Conservation (phyloP, 2,113 vertebrate genomes). For the Eulemur macaco region DNA sequence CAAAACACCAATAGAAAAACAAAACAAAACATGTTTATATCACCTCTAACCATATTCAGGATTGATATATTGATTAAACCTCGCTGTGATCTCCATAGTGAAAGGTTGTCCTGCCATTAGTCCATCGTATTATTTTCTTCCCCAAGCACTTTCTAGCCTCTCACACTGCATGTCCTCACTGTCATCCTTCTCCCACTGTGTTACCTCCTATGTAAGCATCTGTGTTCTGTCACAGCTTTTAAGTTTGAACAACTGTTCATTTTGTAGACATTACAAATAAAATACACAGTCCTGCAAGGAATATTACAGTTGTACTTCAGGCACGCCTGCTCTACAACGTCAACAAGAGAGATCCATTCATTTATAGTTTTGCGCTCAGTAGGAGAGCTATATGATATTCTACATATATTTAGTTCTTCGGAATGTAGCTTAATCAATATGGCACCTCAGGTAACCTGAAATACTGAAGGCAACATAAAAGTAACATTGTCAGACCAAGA, state of each 20-base stretch:
- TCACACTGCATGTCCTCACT: slow-evolving; percentile 31
- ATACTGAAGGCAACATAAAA: slow-evolving; percentile 65
- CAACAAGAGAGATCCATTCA: slow-evolving; percentile 76
- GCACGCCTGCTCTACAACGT: slow-evolving; percentile 71
- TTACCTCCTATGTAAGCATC: background rate
- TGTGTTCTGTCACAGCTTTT: slow-evolving; percentile 23
- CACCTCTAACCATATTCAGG: slow-evolving; percentile 15
- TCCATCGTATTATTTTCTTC: slow-evolving; percentile 46
- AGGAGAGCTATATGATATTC: slow-evolving; percentile 77
- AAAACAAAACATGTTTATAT: slow-evolving; percentile 38
- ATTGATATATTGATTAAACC: slow-evolving; percentile 51
- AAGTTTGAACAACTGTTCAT: slow-evolving; percentile 57
- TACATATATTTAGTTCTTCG: slow-evolving; percentile 81
- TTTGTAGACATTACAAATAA: slow-evolving; percentile 73
- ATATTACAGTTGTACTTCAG: slow-evolving; percentile 75
- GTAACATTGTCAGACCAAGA: slow-evolving; percentile 58
- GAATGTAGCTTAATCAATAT: slow-evolving; percentile 82
- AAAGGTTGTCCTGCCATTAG: background rate
- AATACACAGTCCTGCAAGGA: slow-evolving; percentile 67
- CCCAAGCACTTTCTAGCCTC: background rate
- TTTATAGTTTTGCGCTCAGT: slow-evolving; percentile 73
- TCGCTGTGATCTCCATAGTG: background rate
- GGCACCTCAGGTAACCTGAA: slow-evolving; percentile 75
- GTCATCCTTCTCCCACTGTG: slow-evolving; percentile 37
- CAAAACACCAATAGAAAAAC: slow-evolving; percentile 43